Evolutionary conservation across 1,140 invertebrate species (phyloP), one percentile per base, ranked within the genome.

Genomic region (Probaryconus sp.): DNA sequence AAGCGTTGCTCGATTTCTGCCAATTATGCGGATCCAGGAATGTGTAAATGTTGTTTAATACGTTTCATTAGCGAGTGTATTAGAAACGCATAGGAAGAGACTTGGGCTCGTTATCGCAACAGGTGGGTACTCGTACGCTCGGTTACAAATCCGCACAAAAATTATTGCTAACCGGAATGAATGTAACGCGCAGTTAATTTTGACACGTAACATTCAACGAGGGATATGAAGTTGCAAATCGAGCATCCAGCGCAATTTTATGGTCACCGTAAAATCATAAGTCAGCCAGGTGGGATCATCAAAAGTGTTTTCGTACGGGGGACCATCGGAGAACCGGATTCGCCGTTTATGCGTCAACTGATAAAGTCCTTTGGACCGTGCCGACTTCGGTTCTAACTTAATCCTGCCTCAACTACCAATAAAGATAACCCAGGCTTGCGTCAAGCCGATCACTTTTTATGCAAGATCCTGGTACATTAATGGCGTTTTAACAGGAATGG

Each of bases 1-100:
- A 47, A 35, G 18, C 16, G 18, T 30, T 42, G 18, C 47, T 60
- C 38, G 47, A 50, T 60, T 69, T 69, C 37, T 55, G 55, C 31
- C 48, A 69, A 61, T 69, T 69, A 69, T 14, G 45, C 30, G 20
- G 1, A 33, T 7, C 18, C 16, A 47, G 38, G 37, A 37, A 53
- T 45, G 26, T 38, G 18, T 13, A 28, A 60, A 60, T 69, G 53
- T 60, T 69, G 37, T 28, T 69, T 60, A 69, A 69, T 69, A 42
- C 45, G 33, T 24, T 21, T 48, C 43, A 50, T 68, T 68, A 56
- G 53, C 21, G 58, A 58, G 33, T 45, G 33, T 50, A 35, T 38
- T 58, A 56, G 48, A 30, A 48, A 42, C 9, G 40, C 30, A 18
- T 13, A 5, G 7, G 21, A 2, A 47, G 11, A 38, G 47, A 50